Base-by-base conservation (phyloP, 2,888 invertebrate species). In the Lithophane ornitopus region DNA sequence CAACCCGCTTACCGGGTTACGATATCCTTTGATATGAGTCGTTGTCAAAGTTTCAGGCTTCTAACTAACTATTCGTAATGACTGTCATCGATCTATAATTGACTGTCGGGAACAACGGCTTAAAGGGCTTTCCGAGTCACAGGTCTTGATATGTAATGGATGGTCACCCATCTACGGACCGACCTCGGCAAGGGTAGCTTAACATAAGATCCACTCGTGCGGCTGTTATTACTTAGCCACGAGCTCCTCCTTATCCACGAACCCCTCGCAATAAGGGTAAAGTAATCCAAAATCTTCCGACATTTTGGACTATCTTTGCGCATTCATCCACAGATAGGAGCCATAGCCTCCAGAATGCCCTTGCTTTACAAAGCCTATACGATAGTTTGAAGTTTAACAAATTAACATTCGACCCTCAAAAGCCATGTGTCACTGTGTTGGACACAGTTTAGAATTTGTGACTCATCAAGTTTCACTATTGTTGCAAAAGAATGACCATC, bases 391-490 rank as follows among this genome's bases (percentile, higher is more conserved):
- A 26, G 9, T 44, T 54, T n/a, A 46, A 16, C 1, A 67, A 56
- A 77, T 67, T 68, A 39, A 16, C 56, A 78, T 78, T 34, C 54
- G 73, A 59, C 76, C 61, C 49, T 66, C 61, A 76, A 70, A 83
- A 46, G 7, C 14, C 61, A 76, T 83, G 70, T 83, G 82, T 82
- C 82, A 80, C 28, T 44, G 49, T 49, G 34, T 63, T 56, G 8
- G 16, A 46, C 16, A 44, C 46, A 69, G 58, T 76, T 82, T 63
- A 78, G 67, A 76, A 74, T 76, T 67, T 75, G 54, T 87, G 86
- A 87, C 34, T 87, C 87, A 86, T 39, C 26, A 66, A 34, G 46
- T 69, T 76, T 65, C 26, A 74, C 85, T 86, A 86, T 86, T 86
- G 85, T 83, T 86, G 52, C 66, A 75, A 70, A 72, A 78, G 74